Evolutionary conservation across 2,113 vertebrate genomes (phyloP), one percentile per base, ranked within the genome.

Genomic region (Nettapus auritus): DNA sequence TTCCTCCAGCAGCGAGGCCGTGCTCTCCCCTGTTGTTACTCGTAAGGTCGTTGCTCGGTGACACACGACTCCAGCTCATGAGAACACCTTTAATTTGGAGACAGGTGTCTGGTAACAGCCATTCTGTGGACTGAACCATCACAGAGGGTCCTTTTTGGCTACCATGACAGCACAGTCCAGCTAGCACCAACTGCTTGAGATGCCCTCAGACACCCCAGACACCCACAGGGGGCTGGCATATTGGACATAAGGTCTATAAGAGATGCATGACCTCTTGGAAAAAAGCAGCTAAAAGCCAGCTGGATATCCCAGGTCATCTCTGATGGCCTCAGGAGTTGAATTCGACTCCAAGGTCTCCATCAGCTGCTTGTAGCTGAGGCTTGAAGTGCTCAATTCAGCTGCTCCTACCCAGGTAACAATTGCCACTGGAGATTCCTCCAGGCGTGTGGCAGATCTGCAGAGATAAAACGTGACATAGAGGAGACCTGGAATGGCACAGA

Each of bases 151-250:
- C 38, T 31, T n/a, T 53, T 34, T 7, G 40, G 62, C 26, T 64
- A 77, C 48, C 20, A 17, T 0, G 0, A 76, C 22, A 46, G 23
- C 22, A 28, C n/a, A 42, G 46, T 7, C 12, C 19, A 48, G 19
- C 29, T 28, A 48, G 29, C 19, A 70, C 16, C 25, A 25, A 20
- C 34, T 55, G 62, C 23, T 23, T 19, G 19, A 89, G 62, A 60
- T 38, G 33, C 29, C 16, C n/a, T 56, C 56, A 55, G 4, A 29
- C 38, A 63, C 19, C 36, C 36, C 56, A 69, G 29, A 53, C 4
- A 26, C 25, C 31, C 63, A 22, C 2, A 7, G 0, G 3, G 11
- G 5, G 20, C 3, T 64, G 42, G 25, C 26, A 52, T 15, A 17
- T 25, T 28, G 28, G 42, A 66, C 7, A n/a, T 2, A 8, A 5